Evolutionary conservation across 2,113 vertebrate species (phyloP).

Genomic region (Ammodytes marinus): DNA sequence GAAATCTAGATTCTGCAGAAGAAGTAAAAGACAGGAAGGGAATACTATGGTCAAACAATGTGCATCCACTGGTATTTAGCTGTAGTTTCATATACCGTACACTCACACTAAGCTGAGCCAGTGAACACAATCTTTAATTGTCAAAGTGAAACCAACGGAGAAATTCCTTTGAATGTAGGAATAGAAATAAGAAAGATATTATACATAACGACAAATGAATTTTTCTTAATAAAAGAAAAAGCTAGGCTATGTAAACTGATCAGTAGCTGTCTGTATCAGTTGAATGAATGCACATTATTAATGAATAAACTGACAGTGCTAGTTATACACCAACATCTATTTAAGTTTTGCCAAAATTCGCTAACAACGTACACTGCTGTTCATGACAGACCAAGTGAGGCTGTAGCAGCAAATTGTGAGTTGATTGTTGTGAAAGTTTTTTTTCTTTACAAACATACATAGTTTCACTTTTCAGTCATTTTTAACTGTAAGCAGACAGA

Average conservation of each 20-base stretch:
- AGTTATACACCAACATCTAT: background rate
- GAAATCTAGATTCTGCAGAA: slow-evolving; percentile 92
- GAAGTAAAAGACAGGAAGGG: background rate
- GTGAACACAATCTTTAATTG: background rate
- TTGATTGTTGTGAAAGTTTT: background rate
- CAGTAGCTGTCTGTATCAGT: too few species aligned
- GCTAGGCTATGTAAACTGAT: too few species aligned
- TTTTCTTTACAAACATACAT: background rate
- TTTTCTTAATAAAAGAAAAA: background rate
- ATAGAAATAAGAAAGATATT: background rate
- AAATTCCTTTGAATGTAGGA: too few species aligned
- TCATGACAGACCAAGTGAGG: background rate
- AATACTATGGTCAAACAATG: background rate
- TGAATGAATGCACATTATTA: too few species aligned
- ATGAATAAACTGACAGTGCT: background rate
- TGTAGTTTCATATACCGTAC: background rate
- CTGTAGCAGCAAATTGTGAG: background rate
- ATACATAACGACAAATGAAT: background rate
- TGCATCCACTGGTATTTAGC: background rate
- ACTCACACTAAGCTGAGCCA: background rate
- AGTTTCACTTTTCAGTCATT: background rate
- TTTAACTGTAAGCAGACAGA: background rate
- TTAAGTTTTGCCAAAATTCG: background rate
- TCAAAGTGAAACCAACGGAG: slow-evolving; percentile 3
- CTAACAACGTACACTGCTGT: background rate